Evolutionary conservation across 2,113 vertebrate genomes (phyloP).

Genomic region (Aldabrachelys gigantea): DNA sequence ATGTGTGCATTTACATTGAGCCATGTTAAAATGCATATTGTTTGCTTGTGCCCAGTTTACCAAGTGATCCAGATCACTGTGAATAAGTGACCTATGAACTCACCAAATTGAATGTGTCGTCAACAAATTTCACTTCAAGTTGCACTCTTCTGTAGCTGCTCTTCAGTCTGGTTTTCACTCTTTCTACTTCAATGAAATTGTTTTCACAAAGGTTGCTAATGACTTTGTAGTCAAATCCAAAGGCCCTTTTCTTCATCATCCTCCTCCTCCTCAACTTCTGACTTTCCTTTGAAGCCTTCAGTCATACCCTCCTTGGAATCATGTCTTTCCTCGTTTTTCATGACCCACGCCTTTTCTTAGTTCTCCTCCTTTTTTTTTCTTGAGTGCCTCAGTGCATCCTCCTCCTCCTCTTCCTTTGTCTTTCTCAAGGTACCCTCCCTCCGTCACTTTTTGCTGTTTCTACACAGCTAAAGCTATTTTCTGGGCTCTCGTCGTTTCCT

Average conservation of each 20-base stretch:
- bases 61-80: not conserved
- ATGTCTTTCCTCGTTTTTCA: not conserved
- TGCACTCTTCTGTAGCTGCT: not conserved
- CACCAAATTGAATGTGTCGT: not conserved
- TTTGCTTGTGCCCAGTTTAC: not conserved
- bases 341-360: not conserved
- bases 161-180: not conserved
- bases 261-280: not conserved
- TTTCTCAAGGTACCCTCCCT: not conserved
- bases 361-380: not conserved
- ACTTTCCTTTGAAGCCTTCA: not conserved
- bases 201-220: not conserved
- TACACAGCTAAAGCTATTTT: not conserved
- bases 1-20: not conserved
- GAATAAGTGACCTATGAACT: not conserved
- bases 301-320: not conserved
- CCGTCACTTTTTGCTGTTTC: not conserved
- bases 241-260: not conserved
- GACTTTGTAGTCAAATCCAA: not conserved
- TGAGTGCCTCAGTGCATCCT: not conserved
- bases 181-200: not conserved
- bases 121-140: not conserved
- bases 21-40: not conserved
- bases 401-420: not conserved
- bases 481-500: not conserved